These are phyloP conservation scores for Bergia sp. DNA, from an alignment of 92 coral and sea anemone genomes.

Conservation along the genomic window DNA sequence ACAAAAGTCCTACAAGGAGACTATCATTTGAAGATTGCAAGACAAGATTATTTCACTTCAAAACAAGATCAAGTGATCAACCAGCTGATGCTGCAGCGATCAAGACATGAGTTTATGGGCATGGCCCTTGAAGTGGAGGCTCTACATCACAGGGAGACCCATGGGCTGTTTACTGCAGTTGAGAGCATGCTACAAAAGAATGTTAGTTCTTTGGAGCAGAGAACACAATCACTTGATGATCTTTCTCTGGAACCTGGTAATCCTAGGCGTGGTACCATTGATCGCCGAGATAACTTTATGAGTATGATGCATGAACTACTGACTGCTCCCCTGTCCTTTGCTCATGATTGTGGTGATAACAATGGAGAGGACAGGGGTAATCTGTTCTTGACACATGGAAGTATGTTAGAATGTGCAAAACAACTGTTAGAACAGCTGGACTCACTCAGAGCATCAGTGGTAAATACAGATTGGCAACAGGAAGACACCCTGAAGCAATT, in stretches of 20 bases:
- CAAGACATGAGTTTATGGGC: constrained; percentile 85
- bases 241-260: constrained; percentile 68
- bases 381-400: constrained; percentile 55
- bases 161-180: constrained; percentile 83
- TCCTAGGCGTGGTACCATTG: constrained; percentile 86
- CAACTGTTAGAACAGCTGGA: constrained; percentile 58
- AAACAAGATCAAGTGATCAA: constrained; percentile 97
- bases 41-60: constrained; percentile 96
- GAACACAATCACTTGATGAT: constrained; percentile 67
- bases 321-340: constrained; percentile 45
- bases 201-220: constrained; percentile 53
- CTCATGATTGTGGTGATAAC: constrained; percentile 40
- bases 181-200: constrained; percentile 69
- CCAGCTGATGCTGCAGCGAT: constrained; percentile 89
- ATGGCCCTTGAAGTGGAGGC: constrained; percentile 95
- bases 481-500: constrained; percentile 69
- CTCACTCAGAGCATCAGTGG: constrained; percentile 53
- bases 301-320: constrained; percentile 67
- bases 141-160: constrained; percentile 83
- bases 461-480: constrained; percentile 59
- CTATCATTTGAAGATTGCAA: constrained; percentile 89
- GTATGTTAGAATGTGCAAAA: constrained; percentile 65
- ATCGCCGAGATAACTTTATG: constrained; percentile 82
- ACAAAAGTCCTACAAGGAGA: constrained; percentile 88
- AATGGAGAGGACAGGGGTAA: constrained; percentile 13